Conservation (phyloP, 1,140 invertebrate species). For the Formica selysi region DNA sequence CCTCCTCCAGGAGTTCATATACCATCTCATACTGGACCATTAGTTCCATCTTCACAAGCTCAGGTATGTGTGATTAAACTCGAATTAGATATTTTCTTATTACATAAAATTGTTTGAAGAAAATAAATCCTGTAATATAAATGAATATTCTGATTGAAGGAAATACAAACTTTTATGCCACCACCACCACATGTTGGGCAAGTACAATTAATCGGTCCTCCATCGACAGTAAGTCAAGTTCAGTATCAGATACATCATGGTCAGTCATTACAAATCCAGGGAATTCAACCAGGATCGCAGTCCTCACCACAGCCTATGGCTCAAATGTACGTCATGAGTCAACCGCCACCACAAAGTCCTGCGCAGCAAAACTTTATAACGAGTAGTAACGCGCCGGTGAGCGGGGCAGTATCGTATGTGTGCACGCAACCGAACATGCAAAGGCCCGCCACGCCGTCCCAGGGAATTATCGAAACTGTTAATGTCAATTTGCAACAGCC, state of each 20-base stretch:
- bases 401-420: slow-evolving; percentile 83
- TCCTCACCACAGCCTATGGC: slow-evolving; percentile 82
- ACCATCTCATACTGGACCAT: slow-evolving; percentile 82
- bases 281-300: slow-evolving; percentile 82
- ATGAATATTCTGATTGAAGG: slow-evolving; percentile 70
- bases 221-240: slow-evolving; percentile 84
- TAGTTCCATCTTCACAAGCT: slow-evolving; percentile 81
- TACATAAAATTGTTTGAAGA: not conserved
- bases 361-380: slow-evolving; percentile 82
- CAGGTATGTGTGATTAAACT: slow-evolving; percentile 77
- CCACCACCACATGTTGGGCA: slow-evolving; percentile 82
- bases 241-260: slow-evolving; percentile 85
- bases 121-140: slow-evolving; percentile 12
- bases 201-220: slow-evolving; percentile 84
- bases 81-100: not conserved
- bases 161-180: slow-evolving; percentile 84
- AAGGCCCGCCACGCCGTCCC: slow-evolving; percentile 81
- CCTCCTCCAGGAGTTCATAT: slow-evolving; percentile 84
- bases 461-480: slow-evolving; percentile 82
- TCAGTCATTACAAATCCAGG: slow-evolving; percentile 84
- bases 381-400: slow-evolving; percentile 79
- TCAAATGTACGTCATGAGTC: slow-evolving; percentile 86
- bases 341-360: slow-evolving; percentile 81
- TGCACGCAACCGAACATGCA: slow-evolving; percentile 83
- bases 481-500: slow-evolving; percentile 85